Conservation (phyloP, 2,113 vertebrate species). For the Nothocercus nigrocapillus region DNA sequence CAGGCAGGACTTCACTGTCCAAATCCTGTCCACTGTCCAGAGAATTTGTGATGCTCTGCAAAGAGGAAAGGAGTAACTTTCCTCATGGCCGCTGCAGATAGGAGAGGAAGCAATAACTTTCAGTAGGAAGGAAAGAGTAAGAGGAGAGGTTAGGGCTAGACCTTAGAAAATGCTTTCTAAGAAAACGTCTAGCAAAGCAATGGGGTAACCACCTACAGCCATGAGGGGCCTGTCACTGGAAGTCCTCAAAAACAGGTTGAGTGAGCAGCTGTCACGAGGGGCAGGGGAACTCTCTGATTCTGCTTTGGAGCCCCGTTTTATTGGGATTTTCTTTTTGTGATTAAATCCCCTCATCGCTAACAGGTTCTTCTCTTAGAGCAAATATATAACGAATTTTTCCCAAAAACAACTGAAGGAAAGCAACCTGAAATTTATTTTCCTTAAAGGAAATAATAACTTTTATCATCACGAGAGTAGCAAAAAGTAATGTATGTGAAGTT, state of each 20-base stretch:
- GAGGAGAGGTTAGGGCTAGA: neutral
- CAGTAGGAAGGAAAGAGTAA: neutral
- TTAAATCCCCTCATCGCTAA: neutral
- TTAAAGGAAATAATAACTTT: too few relatives aligned
- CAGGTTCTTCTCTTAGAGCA: neutral
- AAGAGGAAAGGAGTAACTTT: neutral
- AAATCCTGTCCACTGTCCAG: too few relatives aligned
- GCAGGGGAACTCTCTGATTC: neutral
- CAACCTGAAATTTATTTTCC: neutral
- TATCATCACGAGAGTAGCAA: neutral
- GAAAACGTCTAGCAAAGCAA: neutral
- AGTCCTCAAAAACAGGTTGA: neutral
- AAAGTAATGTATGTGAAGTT: neutral
- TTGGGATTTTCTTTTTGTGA: neutral
- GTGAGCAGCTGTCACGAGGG: neutral
- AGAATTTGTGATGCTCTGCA: neutral
- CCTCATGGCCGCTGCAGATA: neutral
- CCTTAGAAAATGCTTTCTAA: neutral
- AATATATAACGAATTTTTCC: neutral
- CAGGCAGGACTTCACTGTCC: neutral
- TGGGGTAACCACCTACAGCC: neutral
- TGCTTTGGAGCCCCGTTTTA: neutral
- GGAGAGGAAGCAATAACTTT: neutral
- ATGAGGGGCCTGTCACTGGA: fast-evolving
- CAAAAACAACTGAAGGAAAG: neutral